These are phyloP conservation scores for Strigamia transsilvanica DNA, from an alignment of 2,888 invertebrate genomes.

Conservation along the genomic window DNA sequence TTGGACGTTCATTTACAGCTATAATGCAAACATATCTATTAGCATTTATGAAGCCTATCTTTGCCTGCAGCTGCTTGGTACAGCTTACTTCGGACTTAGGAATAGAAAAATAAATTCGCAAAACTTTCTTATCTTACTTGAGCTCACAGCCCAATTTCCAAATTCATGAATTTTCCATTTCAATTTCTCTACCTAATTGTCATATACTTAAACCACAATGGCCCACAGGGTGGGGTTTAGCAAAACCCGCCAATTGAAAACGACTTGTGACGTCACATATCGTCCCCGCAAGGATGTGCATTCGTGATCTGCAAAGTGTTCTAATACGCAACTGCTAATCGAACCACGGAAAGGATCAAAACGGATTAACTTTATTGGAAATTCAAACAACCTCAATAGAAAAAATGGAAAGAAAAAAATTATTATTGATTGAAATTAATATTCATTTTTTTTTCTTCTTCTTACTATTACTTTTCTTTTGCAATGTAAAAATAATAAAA, in stretches of 20 bases:
- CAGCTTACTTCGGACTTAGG: conserved; percentile 45
- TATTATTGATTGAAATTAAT: not conserved
- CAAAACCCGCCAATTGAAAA: conserved; percentile 24
- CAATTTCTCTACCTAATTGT: conserved; percentile 46
- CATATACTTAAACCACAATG: conserved; percentile 42
- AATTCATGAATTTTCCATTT: conserved; percentile 49
- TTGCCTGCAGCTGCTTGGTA: conserved; percentile 45
- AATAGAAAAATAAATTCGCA: conserved; percentile 49
- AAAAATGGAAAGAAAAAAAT: not conserved
- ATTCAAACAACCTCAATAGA: conserved; percentile 10
- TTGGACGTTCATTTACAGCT: conserved; percentile 41
- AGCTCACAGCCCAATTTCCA: conserved; percentile 46
- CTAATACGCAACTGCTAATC: conserved; percentile 44
- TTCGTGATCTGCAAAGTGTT: conserved; percentile 47
- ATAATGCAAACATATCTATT: conserved; percentile 39
- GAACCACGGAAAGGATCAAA: conserved; percentile 30
- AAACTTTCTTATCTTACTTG: conserved; percentile 49
- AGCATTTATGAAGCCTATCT: conserved; percentile 46
- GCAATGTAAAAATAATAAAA: not conserved
- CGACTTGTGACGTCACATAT: conserved; percentile 6
- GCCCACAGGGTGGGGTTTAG: conserved; percentile 45
- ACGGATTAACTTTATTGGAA: conserved; percentile 44
- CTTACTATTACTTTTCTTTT: not conserved
- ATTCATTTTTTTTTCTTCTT: not conserved
- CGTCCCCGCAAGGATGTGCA: conserved; percentile 9